A percentile compares a stretch with the other conserved stretches of the same genome.
Evolutionary conservation across 2,888 invertebrate genomes (phyloP).

Genomic region (Drosophila acutilabella): DNA sequence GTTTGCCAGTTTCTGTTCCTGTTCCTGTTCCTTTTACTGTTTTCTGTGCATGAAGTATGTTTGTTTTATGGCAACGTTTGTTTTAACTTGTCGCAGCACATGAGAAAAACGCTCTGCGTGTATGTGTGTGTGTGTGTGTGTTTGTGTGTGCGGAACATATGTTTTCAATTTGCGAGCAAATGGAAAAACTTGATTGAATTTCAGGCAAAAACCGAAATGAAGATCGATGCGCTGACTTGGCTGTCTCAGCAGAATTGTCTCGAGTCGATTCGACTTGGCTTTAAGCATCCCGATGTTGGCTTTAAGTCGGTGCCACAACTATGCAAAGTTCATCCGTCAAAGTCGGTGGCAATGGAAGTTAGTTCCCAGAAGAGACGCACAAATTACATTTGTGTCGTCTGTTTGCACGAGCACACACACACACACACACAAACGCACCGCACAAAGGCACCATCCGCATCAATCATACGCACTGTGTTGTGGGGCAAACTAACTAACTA

Average conservation of each 20-base stretch:
- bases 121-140: constrained; percentile 25
- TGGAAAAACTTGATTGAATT: constrained; percentile 80
- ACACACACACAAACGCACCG: constrained; percentile 16
- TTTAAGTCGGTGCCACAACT: constrained; percentile 22
- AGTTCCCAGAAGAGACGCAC: constrained; percentile 60
- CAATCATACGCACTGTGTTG: constrained; percentile 75
- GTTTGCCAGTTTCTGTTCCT: constrained; percentile 36
- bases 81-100: constrained; percentile 56
- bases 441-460: constrained; percentile 45
- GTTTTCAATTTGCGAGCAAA: constrained; percentile 79
- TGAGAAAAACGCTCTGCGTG: neutral
- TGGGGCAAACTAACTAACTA: constrained; percentile 14
- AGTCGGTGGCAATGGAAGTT: constrained; percentile 29
- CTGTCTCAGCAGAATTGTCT: constrained; percentile 18
- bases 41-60: constrained; percentile 50
- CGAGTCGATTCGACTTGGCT: constrained; percentile 8
- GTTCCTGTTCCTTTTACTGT: constrained; percentile 10
- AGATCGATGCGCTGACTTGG: constrained; percentile 50
- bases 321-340: constrained; percentile 70
- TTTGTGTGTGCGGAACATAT: constrained; percentile 58
- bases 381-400: constrained; percentile 74
- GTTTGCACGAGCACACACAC: constrained; percentile 21
- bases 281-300: constrained; percentile 24
- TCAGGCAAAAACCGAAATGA: constrained; percentile 41
- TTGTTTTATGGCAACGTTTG: constrained; percentile 69